Evolutionary conservation across 2,888 invertebrate species (phyloP).

Genomic region (Diarsia brunnea): DNA sequence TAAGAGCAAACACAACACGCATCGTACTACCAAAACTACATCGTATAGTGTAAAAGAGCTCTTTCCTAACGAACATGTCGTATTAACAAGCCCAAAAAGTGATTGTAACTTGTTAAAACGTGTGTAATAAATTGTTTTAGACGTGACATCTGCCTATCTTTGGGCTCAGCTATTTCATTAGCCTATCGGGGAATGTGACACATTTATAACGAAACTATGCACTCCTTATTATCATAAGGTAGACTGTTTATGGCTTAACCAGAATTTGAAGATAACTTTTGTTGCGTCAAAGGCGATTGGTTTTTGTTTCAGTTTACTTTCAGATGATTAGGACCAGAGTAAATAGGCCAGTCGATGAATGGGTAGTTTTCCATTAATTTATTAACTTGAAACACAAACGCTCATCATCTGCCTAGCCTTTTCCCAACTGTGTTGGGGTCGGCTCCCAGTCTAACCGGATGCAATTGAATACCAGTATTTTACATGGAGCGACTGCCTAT

Average conservation of each 20-base stretch:
- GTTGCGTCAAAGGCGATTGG: not conserved
- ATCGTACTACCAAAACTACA: not conserved
- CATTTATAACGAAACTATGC: constrained; percentile 35
- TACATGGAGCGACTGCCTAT: too few species aligned
- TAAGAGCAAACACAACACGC: not conserved
- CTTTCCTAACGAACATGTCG: constrained; percentile 42
- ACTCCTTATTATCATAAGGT: not conserved
- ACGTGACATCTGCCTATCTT: constrained; percentile 58
- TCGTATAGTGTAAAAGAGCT: constrained; percentile 47
- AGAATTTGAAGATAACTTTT: not conserved
- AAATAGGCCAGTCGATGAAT: not conserved
- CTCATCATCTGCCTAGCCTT: too few species aligned
- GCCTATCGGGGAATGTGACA: constrained; percentile 51
- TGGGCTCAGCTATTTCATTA: constrained; percentile 56
- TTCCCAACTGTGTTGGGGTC: too few species aligned
- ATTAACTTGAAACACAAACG: not conserved
- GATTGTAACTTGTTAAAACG: constrained; percentile 58
- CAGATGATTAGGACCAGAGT: not conserved
- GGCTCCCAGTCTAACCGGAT: too few species aligned
- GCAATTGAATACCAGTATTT: too few species aligned
- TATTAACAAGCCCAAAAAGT: constrained; percentile 56
- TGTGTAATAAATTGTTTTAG: constrained; percentile 63
- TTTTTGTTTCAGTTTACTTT: not conserved
- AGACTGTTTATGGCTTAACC: constrained; percentile 27
- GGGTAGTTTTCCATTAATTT: not conserved